phyloP scores from a whole-genome alignment of 2,888 invertebrate species.

The Leptinotarsa haldemani region DNA sequence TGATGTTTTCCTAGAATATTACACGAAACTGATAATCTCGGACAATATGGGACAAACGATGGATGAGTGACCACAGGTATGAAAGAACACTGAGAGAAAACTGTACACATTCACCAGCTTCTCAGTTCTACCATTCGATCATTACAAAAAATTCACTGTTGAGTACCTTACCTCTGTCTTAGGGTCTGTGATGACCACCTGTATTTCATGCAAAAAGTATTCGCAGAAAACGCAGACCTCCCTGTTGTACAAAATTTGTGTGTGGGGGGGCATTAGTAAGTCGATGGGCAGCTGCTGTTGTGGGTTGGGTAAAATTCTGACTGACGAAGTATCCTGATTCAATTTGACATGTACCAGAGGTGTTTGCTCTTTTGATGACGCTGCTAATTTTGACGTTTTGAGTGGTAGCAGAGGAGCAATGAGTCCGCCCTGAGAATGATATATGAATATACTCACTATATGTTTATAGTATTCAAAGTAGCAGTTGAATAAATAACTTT shows the following conservation, averaged over 20 bases:
- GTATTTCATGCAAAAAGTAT: constrained; percentile 83
- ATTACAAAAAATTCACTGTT: no score
- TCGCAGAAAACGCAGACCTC: constrained; percentile 82
- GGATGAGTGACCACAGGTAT: no score
- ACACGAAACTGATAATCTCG: not conserved
- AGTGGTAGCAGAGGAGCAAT: constrained; percentile 41
- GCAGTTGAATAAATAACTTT: no score
- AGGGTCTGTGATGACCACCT: constrained; percentile 77
- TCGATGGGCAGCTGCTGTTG: constrained; percentile 68
- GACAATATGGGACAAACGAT: no score
- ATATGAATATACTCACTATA: not conserved
- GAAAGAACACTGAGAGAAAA: no score
- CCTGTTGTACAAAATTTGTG: constrained; percentile 63
- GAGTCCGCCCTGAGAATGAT: constrained; percentile 26
- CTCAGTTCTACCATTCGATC: no score
- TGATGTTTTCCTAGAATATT: constrained; percentile 73
- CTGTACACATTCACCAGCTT: no score
- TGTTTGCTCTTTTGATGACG: constrained; percentile 21
- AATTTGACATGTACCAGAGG: constrained; percentile 32
- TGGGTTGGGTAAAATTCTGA: constrained; percentile 25
- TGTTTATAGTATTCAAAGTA: not conserved
- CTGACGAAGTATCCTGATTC: constrained; percentile 11
- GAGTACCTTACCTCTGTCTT: constrained; percentile 69
- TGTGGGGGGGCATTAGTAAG: constrained; percentile 63
- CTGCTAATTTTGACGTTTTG: constrained; percentile 29